phyloP scores from a whole-genome alignment of 2,113 vertebrate species.

The Paratilapia polleni region DNA sequence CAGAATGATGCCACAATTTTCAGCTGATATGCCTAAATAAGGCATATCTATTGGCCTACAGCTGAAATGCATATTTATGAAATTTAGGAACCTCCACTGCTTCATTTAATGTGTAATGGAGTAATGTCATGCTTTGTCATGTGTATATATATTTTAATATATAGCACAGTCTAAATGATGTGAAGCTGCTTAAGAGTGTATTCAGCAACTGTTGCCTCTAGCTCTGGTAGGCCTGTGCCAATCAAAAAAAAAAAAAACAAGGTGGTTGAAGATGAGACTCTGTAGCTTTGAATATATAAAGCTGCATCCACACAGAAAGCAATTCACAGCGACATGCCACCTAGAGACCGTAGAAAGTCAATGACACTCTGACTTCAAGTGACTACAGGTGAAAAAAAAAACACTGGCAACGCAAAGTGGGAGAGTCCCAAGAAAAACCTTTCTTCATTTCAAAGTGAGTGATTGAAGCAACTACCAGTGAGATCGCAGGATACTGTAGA shows the following conservation, averaged over 20 bases:
- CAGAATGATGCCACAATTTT: not conserved
- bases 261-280: not conserved
- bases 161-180: not conserved
- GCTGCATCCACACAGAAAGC: not conserved
- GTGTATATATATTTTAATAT: not conserved
- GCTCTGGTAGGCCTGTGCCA: not conserved
- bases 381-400: too few species aligned
- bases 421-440: too few species aligned
- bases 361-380: not conserved
- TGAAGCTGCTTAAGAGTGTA: not conserved
- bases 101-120: constrained; percentile 2
- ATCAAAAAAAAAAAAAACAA: not conserved
- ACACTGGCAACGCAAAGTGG: too few species aligned
- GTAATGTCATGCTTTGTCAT: not conserved
- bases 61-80: not conserved
- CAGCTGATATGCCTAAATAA: not conserved
- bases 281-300: not conserved
- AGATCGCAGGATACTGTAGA: too few species aligned
- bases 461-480: too few species aligned
- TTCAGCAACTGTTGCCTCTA: not conserved
- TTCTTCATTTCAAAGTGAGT: too few species aligned
- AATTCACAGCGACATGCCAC: too few species aligned
- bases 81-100: not conserved
- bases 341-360: not conserved
- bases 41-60: not conserved